A percentile compares a stretch with the other conserved stretches of the same genome.
These are phyloP conservation scores for Eristalinus sepulchralis DNA, from an alignment of 2,888 invertebrate species.

Conservation along the genomic window DNA sequence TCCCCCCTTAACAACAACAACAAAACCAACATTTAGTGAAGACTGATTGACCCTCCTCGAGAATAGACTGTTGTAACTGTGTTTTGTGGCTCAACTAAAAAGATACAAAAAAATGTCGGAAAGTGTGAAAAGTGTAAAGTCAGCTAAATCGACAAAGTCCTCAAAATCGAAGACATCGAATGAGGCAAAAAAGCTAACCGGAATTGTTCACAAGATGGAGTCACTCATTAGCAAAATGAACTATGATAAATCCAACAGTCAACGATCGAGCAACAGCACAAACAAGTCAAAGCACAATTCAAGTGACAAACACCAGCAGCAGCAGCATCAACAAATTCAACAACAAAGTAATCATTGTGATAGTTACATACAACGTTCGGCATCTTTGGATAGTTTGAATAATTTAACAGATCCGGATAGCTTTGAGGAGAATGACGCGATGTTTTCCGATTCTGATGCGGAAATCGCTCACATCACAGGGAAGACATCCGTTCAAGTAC, in stretches of 20 bases:
- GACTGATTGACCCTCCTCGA: not conserved
- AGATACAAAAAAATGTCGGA: conserved; percentile 75
- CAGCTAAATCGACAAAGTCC: conserved; percentile 72
- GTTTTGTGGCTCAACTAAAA: too few species aligned
- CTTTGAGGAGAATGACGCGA: conserved; percentile 83
- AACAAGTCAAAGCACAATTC: conserved; percentile 37
- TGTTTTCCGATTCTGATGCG: conserved; percentile 85
- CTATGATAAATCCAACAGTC: conserved; percentile 76
- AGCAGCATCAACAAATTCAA: conserved; percentile 51
- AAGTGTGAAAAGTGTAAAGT: conserved; percentile 74
- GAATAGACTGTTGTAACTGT: not conserved
- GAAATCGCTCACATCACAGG: conserved; percentile 83
- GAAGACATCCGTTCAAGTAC: conserved; percentile 79
- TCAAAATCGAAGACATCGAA: conserved; percentile 54
- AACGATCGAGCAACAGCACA: conserved; percentile 45
- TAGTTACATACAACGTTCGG: conserved; percentile 76
- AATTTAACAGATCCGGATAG: conserved; percentile 86
- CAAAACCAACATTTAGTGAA: not conserved
- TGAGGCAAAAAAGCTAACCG: conserved; percentile 76
- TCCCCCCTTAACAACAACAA: not conserved
- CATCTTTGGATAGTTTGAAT: conserved; percentile 86
- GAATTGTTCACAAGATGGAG: conserved; percentile 79
- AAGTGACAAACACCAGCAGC: conserved; percentile 45
- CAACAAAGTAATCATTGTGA: conserved; percentile 51
- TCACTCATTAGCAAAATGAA: conserved; percentile 78